Conservation (phyloP, 2,888 invertebrate genomes). For the Nowickia ferox region DNA sequence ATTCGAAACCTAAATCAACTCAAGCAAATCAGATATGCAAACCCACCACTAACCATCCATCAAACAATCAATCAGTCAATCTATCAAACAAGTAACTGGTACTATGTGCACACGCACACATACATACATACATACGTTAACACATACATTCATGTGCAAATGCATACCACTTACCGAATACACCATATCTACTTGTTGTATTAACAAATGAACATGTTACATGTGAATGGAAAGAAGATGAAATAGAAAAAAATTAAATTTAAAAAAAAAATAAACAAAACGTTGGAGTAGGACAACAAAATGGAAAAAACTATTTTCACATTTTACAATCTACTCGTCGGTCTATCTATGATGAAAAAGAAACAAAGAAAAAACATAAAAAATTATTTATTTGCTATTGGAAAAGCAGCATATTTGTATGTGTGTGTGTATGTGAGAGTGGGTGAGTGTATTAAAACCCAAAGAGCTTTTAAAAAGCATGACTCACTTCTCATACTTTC, state of each 20-base stretch:
- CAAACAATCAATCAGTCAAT: conserved; percentile 68
- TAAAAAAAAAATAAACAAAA: not conserved
- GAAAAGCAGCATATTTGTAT: not conserved
- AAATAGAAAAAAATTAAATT: not conserved
- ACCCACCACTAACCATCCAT: conserved; percentile 56
- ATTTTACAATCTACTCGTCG: conserved; percentile 1
- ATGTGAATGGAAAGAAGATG: not conserved
- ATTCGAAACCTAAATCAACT: conserved; percentile 67
- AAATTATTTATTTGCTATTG: conserved; percentile 4
- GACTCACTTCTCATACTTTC: not conserved
- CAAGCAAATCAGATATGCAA: conserved; percentile 66
- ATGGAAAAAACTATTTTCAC: conserved; percentile 15
- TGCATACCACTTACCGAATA: not conserved
- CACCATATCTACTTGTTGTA: not conserved
- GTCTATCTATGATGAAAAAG: not conserved
- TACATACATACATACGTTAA: not conserved
- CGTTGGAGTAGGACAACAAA: conserved; percentile 7
- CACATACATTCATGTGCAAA: not conserved
- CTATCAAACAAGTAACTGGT: conserved; percentile 43
- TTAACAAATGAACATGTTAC: not conserved
- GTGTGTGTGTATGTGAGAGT: no score
- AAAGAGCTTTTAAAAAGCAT: not conserved
- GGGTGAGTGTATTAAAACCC: not conserved
- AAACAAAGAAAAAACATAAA: not conserved
- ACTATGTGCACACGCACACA: not conserved